Evolutionary conservation across 1,140 invertebrate genomes (phyloP), one percentile per base, ranked within the genome.

Genomic region (Drosophila nasuta): DNA sequence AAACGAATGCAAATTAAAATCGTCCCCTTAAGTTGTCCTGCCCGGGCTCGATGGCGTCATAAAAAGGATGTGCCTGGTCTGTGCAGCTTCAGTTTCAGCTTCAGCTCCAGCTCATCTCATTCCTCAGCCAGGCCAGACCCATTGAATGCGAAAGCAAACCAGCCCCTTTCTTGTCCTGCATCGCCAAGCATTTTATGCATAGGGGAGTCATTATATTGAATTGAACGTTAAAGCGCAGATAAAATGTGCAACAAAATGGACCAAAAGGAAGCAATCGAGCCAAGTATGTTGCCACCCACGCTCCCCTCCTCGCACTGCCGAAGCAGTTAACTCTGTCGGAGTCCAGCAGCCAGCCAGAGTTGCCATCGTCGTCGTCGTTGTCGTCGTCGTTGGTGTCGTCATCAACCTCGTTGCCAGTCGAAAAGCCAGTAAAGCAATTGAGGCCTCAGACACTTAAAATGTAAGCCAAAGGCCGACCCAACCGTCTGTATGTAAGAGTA

Each of bases 1-100:
- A 91, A 91, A 91, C 83, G 88, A 85, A 91, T 91, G 88, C 88
- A 91, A 91, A 91, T 91, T 91, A 91, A 91, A 91, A 91, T 82
- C 76, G 77, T 82, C 73, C 77, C 81, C 79, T 86, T 78, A 86
- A 86, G 82, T 86, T 79, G 77, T 46, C 69, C 35, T 57, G 59
- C 57, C 79, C 66, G 15, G 51, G 52, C 62, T 69, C 77, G 69
- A 66, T 75, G 81, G 68, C 83, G 67, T 64, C 83, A 82, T 87
- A 87, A 87, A 87, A 87, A 87, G 54, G 17, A 75, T 85, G 68
- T 51, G 65, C 65, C 72, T 62, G 62, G 68, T 68, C 78, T 77
- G 73, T 70, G 79, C 59, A 75, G 64, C 57, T 38, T 10, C 35
- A 38, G 35, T 3, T 38, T 83, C 59, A 75, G 64, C 60, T 38